phyloP scores from a whole-genome alignment of 2,888 invertebrate species.

The Leuctra nigra region DNA sequence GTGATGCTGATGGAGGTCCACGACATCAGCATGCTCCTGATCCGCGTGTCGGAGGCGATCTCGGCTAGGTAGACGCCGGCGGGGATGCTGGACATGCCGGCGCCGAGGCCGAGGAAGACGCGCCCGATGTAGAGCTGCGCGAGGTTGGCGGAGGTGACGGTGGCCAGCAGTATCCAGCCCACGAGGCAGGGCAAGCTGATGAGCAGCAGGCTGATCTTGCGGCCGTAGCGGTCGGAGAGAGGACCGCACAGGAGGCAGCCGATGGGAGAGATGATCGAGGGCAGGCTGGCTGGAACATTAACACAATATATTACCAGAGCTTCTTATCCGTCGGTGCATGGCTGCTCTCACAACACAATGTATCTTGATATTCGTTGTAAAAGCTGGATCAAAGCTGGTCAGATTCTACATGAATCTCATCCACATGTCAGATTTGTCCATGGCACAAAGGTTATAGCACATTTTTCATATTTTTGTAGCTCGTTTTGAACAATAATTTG shows the following conservation, averaged over 20 bases:
- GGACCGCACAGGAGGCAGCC: conserved; percentile 48
- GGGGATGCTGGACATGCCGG: conserved; percentile 48
- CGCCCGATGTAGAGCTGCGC: conserved; percentile 32
- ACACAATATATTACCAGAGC: no score
- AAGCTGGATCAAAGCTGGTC: no score
- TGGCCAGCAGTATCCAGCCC: conserved; percentile 47
- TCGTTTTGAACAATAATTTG: no score
- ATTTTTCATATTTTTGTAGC: no score
- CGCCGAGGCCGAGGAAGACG: conserved; percentile 43
- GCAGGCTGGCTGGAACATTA: conserved; percentile 48
- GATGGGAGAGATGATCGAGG: conserved; percentile 48
- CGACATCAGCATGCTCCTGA: conserved; percentile 44
- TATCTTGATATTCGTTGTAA: no score
- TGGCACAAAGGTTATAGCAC: no score
- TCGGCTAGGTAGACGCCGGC: conserved; percentile 51
- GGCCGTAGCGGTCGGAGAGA: conserved; percentile 47
- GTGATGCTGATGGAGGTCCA: conserved; percentile 49
- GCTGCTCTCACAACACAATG: no score
- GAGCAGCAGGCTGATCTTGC: conserved; percentile 42
- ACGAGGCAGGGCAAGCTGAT: conserved; percentile 44
- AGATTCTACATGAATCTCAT: no score
- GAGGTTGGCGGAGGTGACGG: conserved; percentile 30
- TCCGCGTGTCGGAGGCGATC: conserved; percentile 34
- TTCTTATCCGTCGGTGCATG: no score
- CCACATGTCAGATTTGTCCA: no score